Evolutionary conservation across 2,797 vertebrate species (phyloP), one percentile per base, ranked within the genome.

Genomic region (Eulemur coronatus): DNA sequence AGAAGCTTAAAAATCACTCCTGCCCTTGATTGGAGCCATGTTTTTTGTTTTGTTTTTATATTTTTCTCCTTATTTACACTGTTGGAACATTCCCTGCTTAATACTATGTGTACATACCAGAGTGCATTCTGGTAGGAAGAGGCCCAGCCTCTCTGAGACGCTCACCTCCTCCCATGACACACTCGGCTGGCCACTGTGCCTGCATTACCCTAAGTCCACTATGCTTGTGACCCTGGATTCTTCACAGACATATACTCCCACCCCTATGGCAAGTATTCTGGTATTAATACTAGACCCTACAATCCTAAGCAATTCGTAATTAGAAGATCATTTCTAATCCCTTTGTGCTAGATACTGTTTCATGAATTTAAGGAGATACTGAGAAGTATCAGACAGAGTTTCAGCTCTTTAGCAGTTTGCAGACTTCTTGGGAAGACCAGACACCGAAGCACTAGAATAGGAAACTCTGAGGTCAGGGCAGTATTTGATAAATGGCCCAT

Each of bases 81-180:
- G 10, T 0, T 84, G 70, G 20, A 82, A 59, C 7, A 22, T 41
- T 65, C 55, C 17, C 20, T 81, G 15, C 61, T 69, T 22, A 70
- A 15, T 4, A 33, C 10, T 35, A 13, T 12, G 7, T n/a, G 22
- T 0, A 11, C 43, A 63, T 41, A 88, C 3, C 26, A 33, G 22
- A 35, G 2, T 14, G 18, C 9, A 33, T 5, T 10, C 14, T 5
- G 1, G 38, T 26, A n/a, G 50, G 5, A 76, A 89, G 17, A 84
- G 17, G 28, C 43, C 52, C 0, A 0, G n/a, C 41, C n/a, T 35
- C 9, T 28, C 63, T 17, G 9, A 18, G 13, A 46, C 1, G 3
- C 26, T 1, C 14, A 15, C 3, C 33, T 78, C n/a, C 38, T 59
- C 48, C 41, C 12, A 2, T 17, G 63, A 52, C 9, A 85, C 38